A percentile compares a stretch with the other conserved stretches of the same genome.
Evolutionary conservation across 2,888 invertebrate species (phyloP).

Genomic region (Acanthosepion pharaonis): DNA sequence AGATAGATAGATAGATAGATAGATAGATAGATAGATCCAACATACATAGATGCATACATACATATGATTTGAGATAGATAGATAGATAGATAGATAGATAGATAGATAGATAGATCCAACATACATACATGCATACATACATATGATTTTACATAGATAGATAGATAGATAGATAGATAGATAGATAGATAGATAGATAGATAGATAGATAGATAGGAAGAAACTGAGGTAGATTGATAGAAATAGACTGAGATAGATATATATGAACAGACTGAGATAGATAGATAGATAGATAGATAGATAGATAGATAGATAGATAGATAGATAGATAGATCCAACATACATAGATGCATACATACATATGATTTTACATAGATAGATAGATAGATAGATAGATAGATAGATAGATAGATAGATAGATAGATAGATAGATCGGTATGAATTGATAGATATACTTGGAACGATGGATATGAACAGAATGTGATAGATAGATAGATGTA

Average conservation of each 20-base stretch:
- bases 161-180: background rate
- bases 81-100: background rate
- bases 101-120: background rate
- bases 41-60: too few species aligned
- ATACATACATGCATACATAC: too few species aligned
- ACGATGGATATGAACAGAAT: background rate
- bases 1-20: background rate
- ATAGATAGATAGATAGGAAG: too few species aligned
- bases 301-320: too few species aligned
- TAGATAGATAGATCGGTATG: background rate
- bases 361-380: too few species aligned
- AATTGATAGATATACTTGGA: background rate
- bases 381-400: background rate
- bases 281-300: background rate
- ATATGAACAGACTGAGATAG: too few species aligned
- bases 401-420: background rate
- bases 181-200: background rate
- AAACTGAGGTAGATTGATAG: background rate
- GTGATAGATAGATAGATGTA: background rate
- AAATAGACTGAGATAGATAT: too few species aligned
- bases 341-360: too few species aligned
- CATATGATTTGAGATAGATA: too few species aligned
- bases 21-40: background rate
- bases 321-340: background rate
- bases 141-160: too few species aligned